A percentile compares a stretch with the other conserved stretches of the same genome.
Evolutionary conservation across 1,140 invertebrate genomes (phyloP).

Genomic region (Scaptomyza hsui): DNA sequence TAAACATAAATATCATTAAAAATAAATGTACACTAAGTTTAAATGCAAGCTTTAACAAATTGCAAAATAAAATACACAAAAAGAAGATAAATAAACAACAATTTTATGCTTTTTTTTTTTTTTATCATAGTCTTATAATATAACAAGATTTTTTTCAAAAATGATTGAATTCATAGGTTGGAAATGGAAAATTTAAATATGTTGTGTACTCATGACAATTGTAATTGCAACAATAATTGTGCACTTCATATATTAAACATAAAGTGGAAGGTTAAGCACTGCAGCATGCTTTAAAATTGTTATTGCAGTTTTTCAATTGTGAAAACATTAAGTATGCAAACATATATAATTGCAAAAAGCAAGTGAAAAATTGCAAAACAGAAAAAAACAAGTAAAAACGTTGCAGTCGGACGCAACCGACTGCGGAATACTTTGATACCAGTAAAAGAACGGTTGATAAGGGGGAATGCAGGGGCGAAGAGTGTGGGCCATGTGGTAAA

Average conservation of each 20-base stretch:
- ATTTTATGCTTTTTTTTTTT: conserved; percentile 58
- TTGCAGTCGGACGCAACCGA: no score
- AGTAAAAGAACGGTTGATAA: no score
- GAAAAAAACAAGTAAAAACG: conserved; percentile 7
- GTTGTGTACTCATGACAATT: conserved; percentile 84
- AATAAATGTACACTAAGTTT: conserved; percentile 74
- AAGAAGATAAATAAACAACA: conserved; percentile 32
- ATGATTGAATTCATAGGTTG: conserved; percentile 74
- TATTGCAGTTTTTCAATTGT: conserved; percentile 13
- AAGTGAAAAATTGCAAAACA: conserved; percentile 11
- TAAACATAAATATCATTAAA: conserved; percentile 79
- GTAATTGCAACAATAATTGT: conserved; percentile 84
- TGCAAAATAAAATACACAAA: conserved; percentile 46
- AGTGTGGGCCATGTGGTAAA: no score
- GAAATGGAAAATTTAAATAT: conserved; percentile 76
- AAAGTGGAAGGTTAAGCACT: conserved; percentile 57
- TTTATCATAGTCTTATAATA: conserved; percentile 56
- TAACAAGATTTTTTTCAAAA: conserved; percentile 66
- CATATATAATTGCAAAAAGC: neutral
- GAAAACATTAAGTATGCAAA: neutral
- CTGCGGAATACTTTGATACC: no score
- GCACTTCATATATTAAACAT: conserved; percentile 83
- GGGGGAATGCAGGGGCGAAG: no score
- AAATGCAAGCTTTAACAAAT: conserved; percentile 54
- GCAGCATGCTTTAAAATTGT: conserved; percentile 25